Conservation (phyloP, 2,888 invertebrate species). For the Perizoma flavofasciatum region DNA sequence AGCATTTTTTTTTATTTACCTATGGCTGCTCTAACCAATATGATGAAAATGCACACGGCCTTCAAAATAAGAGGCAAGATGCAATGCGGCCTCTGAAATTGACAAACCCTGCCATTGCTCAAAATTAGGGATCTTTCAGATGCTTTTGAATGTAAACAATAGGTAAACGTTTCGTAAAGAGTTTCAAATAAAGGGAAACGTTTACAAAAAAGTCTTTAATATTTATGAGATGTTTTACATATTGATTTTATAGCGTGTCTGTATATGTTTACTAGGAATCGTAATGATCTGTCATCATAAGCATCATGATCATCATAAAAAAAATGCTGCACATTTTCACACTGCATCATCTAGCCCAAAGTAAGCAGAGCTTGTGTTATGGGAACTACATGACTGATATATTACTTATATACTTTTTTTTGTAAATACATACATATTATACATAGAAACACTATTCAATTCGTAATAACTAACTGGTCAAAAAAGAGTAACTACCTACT, state of each 20-base stretch:
- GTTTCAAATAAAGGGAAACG: slow-evolving; percentile 24
- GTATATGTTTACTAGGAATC: slow-evolving; percentile 11
- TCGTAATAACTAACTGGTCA: background rate
- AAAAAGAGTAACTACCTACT: too few relatives aligned
- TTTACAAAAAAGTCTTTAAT: slow-evolving; percentile 31
- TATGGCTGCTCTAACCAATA: too few relatives aligned
- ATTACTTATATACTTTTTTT: too few relatives aligned
- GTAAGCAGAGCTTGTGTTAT: too few relatives aligned
- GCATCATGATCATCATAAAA: background rate
- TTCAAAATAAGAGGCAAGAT: background rate
- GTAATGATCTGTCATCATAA: background rate
- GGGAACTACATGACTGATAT: too few relatives aligned
- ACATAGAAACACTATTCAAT: too few relatives aligned
- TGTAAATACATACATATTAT: too few relatives aligned
- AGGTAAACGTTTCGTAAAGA: slow-evolving; percentile 45
- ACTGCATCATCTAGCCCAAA: too few relatives aligned
- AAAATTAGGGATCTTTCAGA: slow-evolving; percentile 60
- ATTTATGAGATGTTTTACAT: slow-evolving; percentile 34
- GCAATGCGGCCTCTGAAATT: background rate
- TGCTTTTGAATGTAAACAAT: slow-evolving; percentile 57
- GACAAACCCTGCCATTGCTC: slow-evolving; percentile 42
- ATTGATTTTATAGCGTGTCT: slow-evolving; percentile 21
- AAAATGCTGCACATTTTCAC: too few relatives aligned
- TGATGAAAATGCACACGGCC: too few relatives aligned
- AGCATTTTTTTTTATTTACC: too few relatives aligned